Conservation (phyloP, 2,888 invertebrate genomes). For the Chymomyza amoena region DNA sequence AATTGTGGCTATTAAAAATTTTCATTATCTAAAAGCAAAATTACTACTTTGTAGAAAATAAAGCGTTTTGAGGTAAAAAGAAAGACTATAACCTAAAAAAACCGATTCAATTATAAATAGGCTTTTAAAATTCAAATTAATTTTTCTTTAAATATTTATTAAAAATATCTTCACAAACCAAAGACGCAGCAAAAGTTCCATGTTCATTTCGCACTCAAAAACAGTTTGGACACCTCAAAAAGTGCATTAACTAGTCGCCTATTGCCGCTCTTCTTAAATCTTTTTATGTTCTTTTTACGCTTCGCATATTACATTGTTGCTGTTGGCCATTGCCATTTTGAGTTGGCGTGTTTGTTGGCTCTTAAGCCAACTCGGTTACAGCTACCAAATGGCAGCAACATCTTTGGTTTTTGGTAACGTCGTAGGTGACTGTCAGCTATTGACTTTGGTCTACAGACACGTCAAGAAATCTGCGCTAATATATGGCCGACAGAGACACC, state of each 20-base stretch:
- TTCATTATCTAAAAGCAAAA: too few species aligned
- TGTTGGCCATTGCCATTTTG: conserved; percentile 67
- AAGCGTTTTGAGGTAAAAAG: too few species aligned
- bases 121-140: too few species aligned
- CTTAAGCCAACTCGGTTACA: conserved; percentile 37
- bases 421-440: conserved; percentile 3
- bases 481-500: not conserved
- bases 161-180: too few species aligned
- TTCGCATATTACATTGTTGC: conserved; percentile 58
- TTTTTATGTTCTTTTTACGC: conserved; percentile 16
- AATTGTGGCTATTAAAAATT: too few species aligned
- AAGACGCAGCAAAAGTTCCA: too few species aligned
- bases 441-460: conserved; percentile 29
- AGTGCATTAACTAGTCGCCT: not conserved
- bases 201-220: too few species aligned
- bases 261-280: not conserved
- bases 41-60: too few species aligned
- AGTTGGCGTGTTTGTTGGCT: conserved; percentile 63
- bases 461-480: conserved; percentile 9
- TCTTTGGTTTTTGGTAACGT: conserved; percentile 15
- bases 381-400: conserved; percentile 25
- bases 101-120: too few species aligned
- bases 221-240: not conserved
- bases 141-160: too few species aligned
- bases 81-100: too few species aligned